phyloP scores from a whole-genome alignment of 2,113 vertebrate genomes.

The Smithornis capensis region DNA sequence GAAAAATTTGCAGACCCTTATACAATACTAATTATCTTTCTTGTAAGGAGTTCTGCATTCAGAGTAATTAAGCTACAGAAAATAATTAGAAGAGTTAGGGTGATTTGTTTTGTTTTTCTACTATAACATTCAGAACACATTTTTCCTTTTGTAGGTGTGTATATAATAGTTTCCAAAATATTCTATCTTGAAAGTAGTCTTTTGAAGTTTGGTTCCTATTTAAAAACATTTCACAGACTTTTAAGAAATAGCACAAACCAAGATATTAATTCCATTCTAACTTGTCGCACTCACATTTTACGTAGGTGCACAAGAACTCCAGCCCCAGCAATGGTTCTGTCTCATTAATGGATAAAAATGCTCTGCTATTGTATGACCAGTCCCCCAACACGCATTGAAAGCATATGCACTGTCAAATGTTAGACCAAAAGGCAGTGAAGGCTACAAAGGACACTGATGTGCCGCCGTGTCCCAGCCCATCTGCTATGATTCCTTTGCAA shows the following conservation, averaged over 20 bases:
- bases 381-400: not conserved
- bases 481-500: not conserved
- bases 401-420: not conserved
- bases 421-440: not conserved
- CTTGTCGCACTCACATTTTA: not conserved
- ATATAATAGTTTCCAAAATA: not conserved
- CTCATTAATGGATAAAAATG: not conserved
- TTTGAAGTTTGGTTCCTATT: not conserved
- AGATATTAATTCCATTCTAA: not conserved
- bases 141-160: not conserved
- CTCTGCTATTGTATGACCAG: not conserved
- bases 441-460: not conserved
- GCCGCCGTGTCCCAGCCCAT: not conserved
- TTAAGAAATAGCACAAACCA: not conserved
- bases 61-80: not conserved
- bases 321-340: not conserved
- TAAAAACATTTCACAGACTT: not conserved
- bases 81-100: not conserved
- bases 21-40: not conserved
- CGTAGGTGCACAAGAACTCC: not conserved
- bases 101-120: rapidly evolving
- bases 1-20: not conserved
- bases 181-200: not conserved
- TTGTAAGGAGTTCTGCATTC: not conserved
- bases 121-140: not conserved